Evolutionary conservation across 2,888 invertebrate genomes (phyloP), one percentile per base, ranked within the genome.

Genomic region (Erebia epiphron): DNA sequence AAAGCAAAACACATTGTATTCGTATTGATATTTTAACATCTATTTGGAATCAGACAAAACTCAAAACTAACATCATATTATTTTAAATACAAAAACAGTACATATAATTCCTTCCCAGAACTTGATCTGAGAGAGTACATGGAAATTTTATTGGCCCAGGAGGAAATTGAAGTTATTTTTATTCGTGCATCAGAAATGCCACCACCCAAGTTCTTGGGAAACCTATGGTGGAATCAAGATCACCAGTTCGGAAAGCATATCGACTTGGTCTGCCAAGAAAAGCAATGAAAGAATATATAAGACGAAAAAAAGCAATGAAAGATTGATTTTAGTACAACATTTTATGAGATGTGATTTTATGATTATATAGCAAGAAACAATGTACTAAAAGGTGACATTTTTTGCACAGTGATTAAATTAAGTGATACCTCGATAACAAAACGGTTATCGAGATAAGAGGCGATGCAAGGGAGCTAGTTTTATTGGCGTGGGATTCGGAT

Each of bases 381-480:
- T 49, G 21, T 8, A 50, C 60, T 14, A 68, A 52, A 13, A 68
- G 57, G 43, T 52, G 60, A 50, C 21, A 52, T 54, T 62, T 68
- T 67, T 68, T 65, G 73, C 70, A 70, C 54, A 50, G 16, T 61
- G 56, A 62, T 62, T 54, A 58, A 62, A 73, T 67, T 35, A 60
- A 58, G 58, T 26, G 60, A 54, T 67, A 64, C 11, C 35, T 35
- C 56, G 66, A 68, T 73, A 70, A 64, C 63, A 62, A 63, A 54
- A 21, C 43, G 57, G 10, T 11, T 4, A 76, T 76, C 78, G 75
- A 75, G 79, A 79, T 78, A 83, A 76, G 80, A 78, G 77, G 78
- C 76, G 83, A 82, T 80, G 79, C 80, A 77, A 83, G 80, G 80
- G 80, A 80, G 76, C 74, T 69, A 79, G 66, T 68, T 54, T 70